phyloP scores from a whole-genome alignment of 2,888 invertebrate species.

The Protodeltote pygarga region DNA sequence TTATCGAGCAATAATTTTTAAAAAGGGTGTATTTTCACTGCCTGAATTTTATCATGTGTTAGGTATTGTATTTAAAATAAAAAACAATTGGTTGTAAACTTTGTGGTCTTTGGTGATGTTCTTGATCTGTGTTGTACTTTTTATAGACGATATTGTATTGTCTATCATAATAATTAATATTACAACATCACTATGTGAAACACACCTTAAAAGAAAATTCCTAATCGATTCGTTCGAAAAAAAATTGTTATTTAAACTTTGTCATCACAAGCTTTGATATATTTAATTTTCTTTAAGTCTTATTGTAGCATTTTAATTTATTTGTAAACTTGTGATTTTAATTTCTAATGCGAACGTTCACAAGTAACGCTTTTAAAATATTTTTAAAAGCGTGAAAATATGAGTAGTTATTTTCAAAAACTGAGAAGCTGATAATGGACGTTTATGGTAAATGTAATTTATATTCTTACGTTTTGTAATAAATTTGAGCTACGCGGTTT shows the following conservation, averaged over 20 bases:
- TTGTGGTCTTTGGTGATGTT: constrained; percentile 42
- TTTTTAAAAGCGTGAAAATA: constrained; percentile 35
- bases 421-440: constrained; percentile 36
- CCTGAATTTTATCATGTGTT: constrained; percentile 59
- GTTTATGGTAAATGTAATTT: constrained; percentile 67
- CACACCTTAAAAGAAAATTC: constrained; percentile 34
- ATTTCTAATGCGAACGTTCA: constrained; percentile 31
- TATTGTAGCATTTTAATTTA: constrained; percentile 51
- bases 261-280: constrained; percentile 49
- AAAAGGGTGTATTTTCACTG: constrained; percentile 64
- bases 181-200: constrained; percentile 4
- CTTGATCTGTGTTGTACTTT: constrained; percentile 11
- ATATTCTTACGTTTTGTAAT: constrained; percentile 49
- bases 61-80: constrained; percentile 48
- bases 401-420: constrained; percentile 32
- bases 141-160: constrained; percentile 10
- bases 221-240: constrained; percentile 35
- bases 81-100: constrained; percentile 52
- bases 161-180: constrained; percentile 12
- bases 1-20: constrained; percentile 76
- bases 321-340: constrained; percentile 47
- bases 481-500: constrained; percentile 47
- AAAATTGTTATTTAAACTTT: constrained; percentile 27
- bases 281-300: constrained; percentile 37
- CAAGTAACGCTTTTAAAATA: constrained; percentile 36